These are phyloP conservation scores for Cerastoderma edule DNA, from an alignment of 2,888 invertebrate genomes.

Conservation along the genomic window DNA sequence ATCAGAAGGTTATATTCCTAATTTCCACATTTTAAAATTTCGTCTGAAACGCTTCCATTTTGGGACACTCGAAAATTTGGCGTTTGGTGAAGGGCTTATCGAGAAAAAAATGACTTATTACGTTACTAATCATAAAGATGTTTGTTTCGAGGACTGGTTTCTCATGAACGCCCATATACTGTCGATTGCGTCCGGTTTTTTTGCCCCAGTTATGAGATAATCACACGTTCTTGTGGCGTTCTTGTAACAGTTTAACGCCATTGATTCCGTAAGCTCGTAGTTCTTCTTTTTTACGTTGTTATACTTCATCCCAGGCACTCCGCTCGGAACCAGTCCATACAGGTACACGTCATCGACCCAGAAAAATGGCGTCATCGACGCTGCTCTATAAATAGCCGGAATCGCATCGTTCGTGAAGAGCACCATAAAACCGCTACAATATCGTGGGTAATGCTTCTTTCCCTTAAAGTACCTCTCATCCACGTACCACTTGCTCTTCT, in stretches of 20 bases:
- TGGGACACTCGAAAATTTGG: no score
- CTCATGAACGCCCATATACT: constrained; percentile 55
- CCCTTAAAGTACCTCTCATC: constrained; percentile 45
- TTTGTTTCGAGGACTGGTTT: constrained; percentile 32
- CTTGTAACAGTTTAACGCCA: constrained; percentile 41
- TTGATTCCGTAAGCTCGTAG: constrained; percentile 26
- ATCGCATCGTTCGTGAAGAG: constrained; percentile 55
- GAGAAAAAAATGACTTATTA: no score
- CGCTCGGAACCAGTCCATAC: constrained; percentile 50
- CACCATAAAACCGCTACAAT: constrained; percentile 59
- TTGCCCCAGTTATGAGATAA: constrained; percentile 43
- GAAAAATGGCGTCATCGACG: constrained; percentile 56
- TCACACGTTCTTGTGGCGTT: constrained; percentile 45
- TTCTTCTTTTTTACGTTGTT: constrained; percentile 32
- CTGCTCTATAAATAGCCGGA: constrained; percentile 50
- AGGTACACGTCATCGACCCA: constrained; percentile 62
- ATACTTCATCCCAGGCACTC: constrained; percentile 48
- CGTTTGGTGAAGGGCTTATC: no score
- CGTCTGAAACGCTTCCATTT: no score
- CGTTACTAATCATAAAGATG: no score
- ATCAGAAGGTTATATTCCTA: no score
- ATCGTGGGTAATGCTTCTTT: constrained; percentile 50
- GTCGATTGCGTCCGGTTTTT: constrained; percentile 21
- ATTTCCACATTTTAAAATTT: no score
- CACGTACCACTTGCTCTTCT: constrained; percentile 52